Evolutionary conservation across 1,140 invertebrate genomes (phyloP).

Genomic region (Epicauta chinensis): DNA sequence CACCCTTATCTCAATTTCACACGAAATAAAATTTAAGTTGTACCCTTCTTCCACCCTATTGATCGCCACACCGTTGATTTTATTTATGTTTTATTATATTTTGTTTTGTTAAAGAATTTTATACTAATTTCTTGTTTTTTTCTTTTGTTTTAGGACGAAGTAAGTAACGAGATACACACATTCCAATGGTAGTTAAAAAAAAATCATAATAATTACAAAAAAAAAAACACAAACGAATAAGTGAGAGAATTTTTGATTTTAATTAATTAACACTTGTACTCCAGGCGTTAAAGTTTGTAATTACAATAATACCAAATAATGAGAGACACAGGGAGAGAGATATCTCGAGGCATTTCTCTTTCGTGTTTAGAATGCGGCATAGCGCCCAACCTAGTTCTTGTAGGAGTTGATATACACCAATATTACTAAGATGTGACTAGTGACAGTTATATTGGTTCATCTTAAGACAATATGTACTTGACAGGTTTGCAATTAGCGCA

Average conservation of each 20-base stretch:
- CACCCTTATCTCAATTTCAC: constrained; percentile 21
- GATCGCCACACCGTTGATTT: neutral
- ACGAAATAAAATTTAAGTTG: constrained; percentile 14
- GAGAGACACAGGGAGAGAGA: too few relatives aligned
- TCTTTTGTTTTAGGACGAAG: constrained; percentile 41
- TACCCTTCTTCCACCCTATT: neutral
- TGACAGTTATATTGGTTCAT: constrained; percentile 39
- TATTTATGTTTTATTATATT: constrained; percentile 15
- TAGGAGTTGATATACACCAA: constrained; percentile 10
- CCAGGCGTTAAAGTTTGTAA: too few relatives aligned
- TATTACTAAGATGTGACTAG: constrained; percentile 28
- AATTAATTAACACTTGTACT: too few relatives aligned
- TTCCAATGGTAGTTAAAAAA: neutral
- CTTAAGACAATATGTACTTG: constrained; percentile 25
- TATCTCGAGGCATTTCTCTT: too few relatives aligned
- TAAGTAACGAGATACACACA: constrained; percentile 30
- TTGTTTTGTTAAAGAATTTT: constrained; percentile 15
- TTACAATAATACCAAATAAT: too few relatives aligned
- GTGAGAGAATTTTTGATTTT: neutral
- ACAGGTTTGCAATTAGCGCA: constrained; percentile 31
- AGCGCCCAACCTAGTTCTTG: neutral
- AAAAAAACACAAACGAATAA: too few relatives aligned
- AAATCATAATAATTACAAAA: too few relatives aligned
- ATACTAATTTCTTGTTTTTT: constrained; percentile 37
- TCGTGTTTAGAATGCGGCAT: neutral